Conservation (phyloP, 2,888 invertebrate genomes). For the Sepiola atlantica region DNA sequence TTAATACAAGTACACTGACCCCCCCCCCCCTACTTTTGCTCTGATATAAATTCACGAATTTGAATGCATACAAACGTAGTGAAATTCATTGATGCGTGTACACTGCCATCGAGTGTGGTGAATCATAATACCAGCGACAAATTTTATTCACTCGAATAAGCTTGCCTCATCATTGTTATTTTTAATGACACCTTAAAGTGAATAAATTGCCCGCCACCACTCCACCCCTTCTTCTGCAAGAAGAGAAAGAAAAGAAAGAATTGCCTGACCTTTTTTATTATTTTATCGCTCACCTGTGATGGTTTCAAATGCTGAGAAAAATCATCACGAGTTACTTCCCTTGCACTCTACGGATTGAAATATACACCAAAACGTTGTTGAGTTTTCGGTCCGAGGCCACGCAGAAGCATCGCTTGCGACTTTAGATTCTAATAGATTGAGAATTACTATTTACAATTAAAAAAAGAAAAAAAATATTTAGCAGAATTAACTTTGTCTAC, state of each 20-base stretch:
- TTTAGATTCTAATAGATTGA: no score
- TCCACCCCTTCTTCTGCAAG: not conserved
- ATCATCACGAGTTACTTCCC: not conserved
- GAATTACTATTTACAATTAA: no score
- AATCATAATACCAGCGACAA: not conserved
- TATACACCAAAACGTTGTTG: no score
- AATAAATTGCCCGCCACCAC: not conserved
- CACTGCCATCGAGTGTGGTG: no score
- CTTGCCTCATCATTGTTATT: not conserved
- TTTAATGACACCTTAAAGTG: slow-evolving; percentile 32
- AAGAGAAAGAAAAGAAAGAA: no score
- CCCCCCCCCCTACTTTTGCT: not conserved
- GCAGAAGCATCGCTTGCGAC: no score
- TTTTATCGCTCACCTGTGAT: not conserved
- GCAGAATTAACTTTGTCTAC: no score
- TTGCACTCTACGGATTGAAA: not conserved
- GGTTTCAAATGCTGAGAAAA: not conserved
- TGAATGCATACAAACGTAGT: not conserved
- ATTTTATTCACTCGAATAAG: not conserved
- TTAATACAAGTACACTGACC: not conserved
- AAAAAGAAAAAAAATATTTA: no score
- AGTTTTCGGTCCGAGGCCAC: no score
- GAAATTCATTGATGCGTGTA: not conserved
- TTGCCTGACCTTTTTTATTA: not conserved
- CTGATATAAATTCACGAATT: not conserved